Evolutionary conservation across 2,113 vertebrate genomes (phyloP).

Genomic region (Haemorhous mexicanus): DNA sequence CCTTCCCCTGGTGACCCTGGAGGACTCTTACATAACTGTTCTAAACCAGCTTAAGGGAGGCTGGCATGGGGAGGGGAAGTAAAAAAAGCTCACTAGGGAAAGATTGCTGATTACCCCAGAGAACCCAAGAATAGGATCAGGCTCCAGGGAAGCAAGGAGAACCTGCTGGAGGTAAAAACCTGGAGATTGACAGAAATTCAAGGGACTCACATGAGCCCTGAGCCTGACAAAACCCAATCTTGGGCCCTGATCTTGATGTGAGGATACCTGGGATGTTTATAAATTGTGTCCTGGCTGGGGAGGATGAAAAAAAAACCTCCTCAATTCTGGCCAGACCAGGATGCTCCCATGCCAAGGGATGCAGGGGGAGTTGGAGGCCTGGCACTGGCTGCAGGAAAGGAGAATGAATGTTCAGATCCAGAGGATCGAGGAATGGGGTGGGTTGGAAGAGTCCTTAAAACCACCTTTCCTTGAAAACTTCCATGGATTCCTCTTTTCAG

Average conservation of each 20-base stretch:
- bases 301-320: not conserved
- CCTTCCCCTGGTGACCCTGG: not conserved
- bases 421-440: not conserved
- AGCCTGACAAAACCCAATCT: not conserved
- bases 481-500: not conserved
- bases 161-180: not conserved
- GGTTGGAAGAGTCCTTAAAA: not conserved
- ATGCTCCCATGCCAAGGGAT: not conserved
- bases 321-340: not conserved
- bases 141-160: not conserved
- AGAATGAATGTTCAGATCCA: not conserved
- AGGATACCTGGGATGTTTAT: not conserved
- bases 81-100: not conserved
- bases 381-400: not conserved
- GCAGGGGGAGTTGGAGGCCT: not conserved
- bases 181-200: not conserved
- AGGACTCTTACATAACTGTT: not conserved
- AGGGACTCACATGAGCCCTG: not conserved
- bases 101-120: not conserved
- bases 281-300: not conserved
- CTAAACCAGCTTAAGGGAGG: not conserved
- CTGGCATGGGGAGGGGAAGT: not conserved
- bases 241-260: not conserved
- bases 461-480: not conserved
- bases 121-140: not conserved